Percentiles rank a stretch among this genome's conserved stretches.
Evolutionary conservation across 2,113 vertebrate genomes (phyloP).

Genomic region (Hippolais icterina): DNA sequence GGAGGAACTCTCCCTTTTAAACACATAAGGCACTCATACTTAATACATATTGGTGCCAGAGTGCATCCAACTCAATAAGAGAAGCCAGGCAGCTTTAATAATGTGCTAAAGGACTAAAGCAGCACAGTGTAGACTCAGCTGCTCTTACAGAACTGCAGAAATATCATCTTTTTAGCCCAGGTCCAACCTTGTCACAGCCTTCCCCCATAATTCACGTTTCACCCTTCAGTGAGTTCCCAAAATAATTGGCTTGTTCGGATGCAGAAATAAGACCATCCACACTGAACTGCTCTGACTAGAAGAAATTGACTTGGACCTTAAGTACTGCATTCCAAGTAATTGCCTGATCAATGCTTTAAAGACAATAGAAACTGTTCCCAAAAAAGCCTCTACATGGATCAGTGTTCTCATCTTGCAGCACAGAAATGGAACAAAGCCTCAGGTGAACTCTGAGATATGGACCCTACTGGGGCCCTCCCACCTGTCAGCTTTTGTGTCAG

Average conservation of each 20-base stretch:
- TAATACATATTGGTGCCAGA: background rate
- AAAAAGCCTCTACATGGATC: background rate
- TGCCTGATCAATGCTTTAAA: background rate
- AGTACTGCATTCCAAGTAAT: background rate
- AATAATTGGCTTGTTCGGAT: background rate
- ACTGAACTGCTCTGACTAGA: background rate
- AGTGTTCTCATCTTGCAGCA: background rate
- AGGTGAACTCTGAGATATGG: background rate
- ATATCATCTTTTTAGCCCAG: background rate
- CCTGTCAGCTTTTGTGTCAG: background rate
- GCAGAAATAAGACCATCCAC: background rate
- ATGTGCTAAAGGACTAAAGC: background rate
- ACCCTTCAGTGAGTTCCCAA: background rate
- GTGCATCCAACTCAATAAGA: background rate
- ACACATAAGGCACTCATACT: background rate
- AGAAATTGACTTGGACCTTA: background rate
- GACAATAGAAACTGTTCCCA: background rate
- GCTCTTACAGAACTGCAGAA: background rate
- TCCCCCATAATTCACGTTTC: fast-evolving
- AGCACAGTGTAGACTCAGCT: background rate
- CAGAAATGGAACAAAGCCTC: background rate
- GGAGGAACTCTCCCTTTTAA: conserved; percentile 12
- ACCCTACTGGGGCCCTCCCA: background rate
- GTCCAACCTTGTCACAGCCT: background rate
- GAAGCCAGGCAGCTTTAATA: background rate